These are phyloP conservation scores for Antechinus stuartii DNA, from an alignment of 2,113 vertebrate genomes.

Conservation along the genomic window DNA sequence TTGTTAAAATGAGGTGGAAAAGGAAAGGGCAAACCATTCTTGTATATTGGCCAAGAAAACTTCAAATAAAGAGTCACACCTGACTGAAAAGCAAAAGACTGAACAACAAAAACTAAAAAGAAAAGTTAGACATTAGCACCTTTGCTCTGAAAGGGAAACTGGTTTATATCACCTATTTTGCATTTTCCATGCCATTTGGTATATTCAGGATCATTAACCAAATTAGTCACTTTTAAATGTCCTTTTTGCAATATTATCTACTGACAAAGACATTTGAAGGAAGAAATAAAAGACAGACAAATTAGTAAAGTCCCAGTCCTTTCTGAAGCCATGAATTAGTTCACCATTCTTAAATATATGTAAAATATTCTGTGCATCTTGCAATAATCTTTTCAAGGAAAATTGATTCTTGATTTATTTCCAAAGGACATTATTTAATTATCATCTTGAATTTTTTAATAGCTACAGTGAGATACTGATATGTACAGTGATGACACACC, in stretches of 20 bases:
- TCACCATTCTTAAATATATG: background rate
- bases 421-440: background rate
- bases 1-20: background rate
- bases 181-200: background rate
- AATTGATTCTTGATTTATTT: background rate
- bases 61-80: too few relatives aligned
- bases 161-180: background rate
- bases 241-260: background rate
- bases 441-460: background rate
- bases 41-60: background rate
- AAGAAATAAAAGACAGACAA: background rate
- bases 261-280: constrained; percentile 20
- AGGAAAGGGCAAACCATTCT: background rate
- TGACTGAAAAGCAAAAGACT: too few relatives aligned
- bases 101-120: background rate
- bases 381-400: background rate
- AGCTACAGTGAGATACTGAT: background rate
- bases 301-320: background rate
- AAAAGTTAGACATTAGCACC: background rate
- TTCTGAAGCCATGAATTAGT: background rate
- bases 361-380: background rate
- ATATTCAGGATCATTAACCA: background rate
- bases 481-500: background rate
- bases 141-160: background rate
- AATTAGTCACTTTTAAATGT: constrained; percentile 33